Evolutionary conservation across 2,113 vertebrate species (phyloP).

Genomic region (Monarcha castaneiventris): DNA sequence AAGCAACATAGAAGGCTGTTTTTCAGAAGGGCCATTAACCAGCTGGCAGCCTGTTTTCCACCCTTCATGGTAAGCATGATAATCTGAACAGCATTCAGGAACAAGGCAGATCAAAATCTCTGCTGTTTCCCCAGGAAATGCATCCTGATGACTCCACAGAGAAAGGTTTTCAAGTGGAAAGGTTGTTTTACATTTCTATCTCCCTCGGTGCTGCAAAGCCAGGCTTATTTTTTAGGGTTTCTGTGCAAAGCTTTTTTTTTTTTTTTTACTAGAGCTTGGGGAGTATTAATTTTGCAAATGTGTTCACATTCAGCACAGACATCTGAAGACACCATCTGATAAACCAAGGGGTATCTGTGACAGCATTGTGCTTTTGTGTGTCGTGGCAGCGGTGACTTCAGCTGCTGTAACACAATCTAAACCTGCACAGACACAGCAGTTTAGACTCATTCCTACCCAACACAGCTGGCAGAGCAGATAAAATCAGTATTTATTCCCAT

Average conservation of each 20-base stretch:
- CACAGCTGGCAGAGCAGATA: background rate
- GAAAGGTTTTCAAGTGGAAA: constrained; percentile 6
- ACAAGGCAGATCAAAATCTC: background rate
- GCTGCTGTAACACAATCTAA: background rate
- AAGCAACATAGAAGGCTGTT: background rate
- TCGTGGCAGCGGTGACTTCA: background rate
- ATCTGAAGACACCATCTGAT: background rate
- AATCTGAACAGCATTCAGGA: background rate
- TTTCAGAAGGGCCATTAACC: constrained; percentile 41
- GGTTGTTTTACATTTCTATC: background rate
- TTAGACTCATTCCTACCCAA: background rate
- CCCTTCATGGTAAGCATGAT: background rate
- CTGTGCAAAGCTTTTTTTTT: background rate
- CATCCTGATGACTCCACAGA: background rate
- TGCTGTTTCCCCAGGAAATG: background rate
- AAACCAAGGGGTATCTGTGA: background rate
- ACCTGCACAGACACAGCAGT: background rate
- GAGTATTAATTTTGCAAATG: background rate
- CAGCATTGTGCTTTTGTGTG: background rate
- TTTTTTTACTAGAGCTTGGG: background rate
- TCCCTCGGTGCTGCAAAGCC: background rate
- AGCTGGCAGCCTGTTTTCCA: constrained; percentile 16
- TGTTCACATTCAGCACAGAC: background rate
- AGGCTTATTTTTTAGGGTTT: background rate
- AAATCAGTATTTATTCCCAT: background rate